Conservation (phyloP, 2,888 invertebrate genomes). For the Autographa pulchrina region DNA sequence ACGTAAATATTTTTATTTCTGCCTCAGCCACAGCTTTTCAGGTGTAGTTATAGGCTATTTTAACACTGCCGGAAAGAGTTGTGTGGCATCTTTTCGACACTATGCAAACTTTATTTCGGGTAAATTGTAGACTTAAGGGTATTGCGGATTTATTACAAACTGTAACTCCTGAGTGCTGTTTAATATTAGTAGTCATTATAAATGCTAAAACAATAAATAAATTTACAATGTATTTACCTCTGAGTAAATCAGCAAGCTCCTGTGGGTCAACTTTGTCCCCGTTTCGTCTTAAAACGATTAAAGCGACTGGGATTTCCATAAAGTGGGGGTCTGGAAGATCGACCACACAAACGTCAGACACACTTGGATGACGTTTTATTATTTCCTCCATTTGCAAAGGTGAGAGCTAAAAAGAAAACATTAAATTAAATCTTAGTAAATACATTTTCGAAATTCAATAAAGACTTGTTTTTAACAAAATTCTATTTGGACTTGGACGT, state of each 20-base stretch:
- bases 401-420: constrained; percentile 61
- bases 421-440: too few species aligned
- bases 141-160: too few species aligned
- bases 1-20: constrained; percentile 31
- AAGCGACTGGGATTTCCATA: constrained; percentile 68
- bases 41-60: constrained; percentile 21
- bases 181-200: too few species aligned
- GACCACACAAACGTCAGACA: constrained; percentile 68
- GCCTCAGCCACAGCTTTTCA: constrained; percentile 16
- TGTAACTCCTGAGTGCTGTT: too few species aligned
- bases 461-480: too few species aligned
- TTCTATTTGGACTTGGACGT: too few species aligned
- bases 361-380: constrained; percentile 66
- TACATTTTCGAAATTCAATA: too few species aligned
- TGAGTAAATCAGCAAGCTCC: constrained; percentile 69
- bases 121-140: not conserved
- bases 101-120: not conserved
- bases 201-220: not conserved
- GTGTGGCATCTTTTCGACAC: not conserved
- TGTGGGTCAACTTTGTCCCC: constrained; percentile 60
- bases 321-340: constrained; percentile 61
- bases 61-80: constrained; percentile 8
- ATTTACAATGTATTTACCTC: constrained; percentile 56
- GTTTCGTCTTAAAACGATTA: constrained; percentile 63
- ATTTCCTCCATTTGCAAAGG: constrained; percentile 70